A percentile compares a stretch with the other conserved stretches of the same genome.
These are phyloP conservation scores for Holothuria glaberrima DNA, from an alignment of 35 echinoderm and acorn worm genomes.

Conservation along the genomic window DNA sequence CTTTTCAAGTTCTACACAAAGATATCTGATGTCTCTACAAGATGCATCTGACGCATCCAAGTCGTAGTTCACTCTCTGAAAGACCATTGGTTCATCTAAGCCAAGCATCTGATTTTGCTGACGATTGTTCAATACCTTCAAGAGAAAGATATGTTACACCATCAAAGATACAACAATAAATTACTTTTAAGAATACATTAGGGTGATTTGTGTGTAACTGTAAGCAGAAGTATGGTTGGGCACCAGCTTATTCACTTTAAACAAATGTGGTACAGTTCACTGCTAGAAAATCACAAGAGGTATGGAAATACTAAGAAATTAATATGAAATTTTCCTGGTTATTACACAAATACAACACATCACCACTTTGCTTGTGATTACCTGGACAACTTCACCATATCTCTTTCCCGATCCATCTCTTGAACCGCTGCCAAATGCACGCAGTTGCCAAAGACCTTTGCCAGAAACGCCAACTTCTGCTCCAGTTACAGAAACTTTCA, in stretches of 20 bases:
- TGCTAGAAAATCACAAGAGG: neutral
- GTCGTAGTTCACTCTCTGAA: slow-evolving; percentile 69
- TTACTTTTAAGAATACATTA: no score
- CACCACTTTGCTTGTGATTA: no score
- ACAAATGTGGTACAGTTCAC: no score
- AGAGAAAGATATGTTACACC: neutral
- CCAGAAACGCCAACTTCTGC: slow-evolving; percentile 65
- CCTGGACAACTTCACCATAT: slow-evolving; percentile 46
- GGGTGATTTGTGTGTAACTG: no score
- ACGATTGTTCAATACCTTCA: slow-evolving; percentile 58
- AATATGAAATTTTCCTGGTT: neutral
- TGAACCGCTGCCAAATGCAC: slow-evolving; percentile 61
- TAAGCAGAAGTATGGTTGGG: no score
- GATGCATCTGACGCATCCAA: slow-evolving; percentile 55
- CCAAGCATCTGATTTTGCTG: slow-evolving; percentile 66
- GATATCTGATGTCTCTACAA: slow-evolving; percentile 65
- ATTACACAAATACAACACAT: no score
- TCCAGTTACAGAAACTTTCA: slow-evolving; percentile 60
- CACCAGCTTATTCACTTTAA: no score
- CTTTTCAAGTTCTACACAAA: slow-evolving; percentile 77
- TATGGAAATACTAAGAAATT: neutral
- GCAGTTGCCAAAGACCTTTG: slow-evolving; percentile 65
- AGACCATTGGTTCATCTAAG: slow-evolving; percentile 45
- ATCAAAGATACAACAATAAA: no score
- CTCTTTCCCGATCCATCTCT: slow-evolving; percentile 58